Percentiles rank a stretch among this genome's conserved stretches.
Conservation (phyloP, 2,888 invertebrate species). For the Papilio demoleus region DNA sequence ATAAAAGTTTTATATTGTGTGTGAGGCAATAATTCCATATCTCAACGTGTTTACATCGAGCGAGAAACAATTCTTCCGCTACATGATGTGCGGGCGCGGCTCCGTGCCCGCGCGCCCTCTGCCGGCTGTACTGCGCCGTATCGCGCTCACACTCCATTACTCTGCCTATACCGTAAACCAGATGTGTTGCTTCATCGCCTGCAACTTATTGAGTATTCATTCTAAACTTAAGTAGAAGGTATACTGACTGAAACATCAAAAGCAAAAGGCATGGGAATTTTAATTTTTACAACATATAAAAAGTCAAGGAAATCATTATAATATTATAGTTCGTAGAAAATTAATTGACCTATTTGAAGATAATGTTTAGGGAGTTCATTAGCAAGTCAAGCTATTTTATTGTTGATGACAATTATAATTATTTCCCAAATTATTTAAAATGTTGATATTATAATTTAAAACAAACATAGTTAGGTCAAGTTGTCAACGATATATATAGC, state of each 20-base stretch:
- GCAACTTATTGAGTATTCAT: constrained; percentile 19
- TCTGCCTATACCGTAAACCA: neutral
- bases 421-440: too few relatives aligned
- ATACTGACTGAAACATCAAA: neutral
- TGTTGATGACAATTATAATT: too few relatives aligned
- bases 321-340: too few relatives aligned
- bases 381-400: too few relatives aligned
- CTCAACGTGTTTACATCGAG: constrained; percentile 6
- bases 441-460: neutral
- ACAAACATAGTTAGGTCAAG: neutral
- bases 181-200: constrained; percentile 26
- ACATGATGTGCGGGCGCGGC: constrained; percentile 8
- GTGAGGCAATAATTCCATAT: neutral
- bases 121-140: constrained; percentile 9
- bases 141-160: constrained; percentile 25
- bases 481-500: neutral
- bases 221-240: neutral
- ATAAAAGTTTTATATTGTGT: neutral
- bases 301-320: too few relatives aligned
- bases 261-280: neutral
- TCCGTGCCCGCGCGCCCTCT: neutral
- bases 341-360: too few relatives aligned
- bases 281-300: too few relatives aligned
- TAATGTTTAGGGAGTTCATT: too few relatives aligned
- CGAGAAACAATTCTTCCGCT: constrained; percentile 30